These are phyloP conservation scores for Andrena trimmerana DNA, from an alignment of 2,888 invertebrate species.

Conservation along the genomic window DNA sequence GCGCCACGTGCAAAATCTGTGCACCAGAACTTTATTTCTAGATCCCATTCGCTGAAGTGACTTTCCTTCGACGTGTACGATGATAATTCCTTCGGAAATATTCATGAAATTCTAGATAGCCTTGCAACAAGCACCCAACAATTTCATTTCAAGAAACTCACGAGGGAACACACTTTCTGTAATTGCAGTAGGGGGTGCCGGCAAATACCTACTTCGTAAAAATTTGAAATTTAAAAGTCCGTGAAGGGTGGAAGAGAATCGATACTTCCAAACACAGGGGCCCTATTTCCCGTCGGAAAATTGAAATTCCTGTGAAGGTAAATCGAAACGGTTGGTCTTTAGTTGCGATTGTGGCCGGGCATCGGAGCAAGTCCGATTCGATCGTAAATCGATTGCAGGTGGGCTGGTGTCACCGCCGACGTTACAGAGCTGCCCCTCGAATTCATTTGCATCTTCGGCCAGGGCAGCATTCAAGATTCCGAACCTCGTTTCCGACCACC, in stretches of 20 bases:
- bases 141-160: too few species aligned
- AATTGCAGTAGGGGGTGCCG: too few species aligned
- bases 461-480: constrained; percentile 32
- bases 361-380: constrained; percentile 33
- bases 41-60: neutral
- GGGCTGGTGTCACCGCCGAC: constrained; percentile 11
- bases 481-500: constrained; percentile 40
- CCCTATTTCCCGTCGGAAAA: neutral
- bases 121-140: neutral
- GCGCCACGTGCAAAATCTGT: neutral
- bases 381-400: constrained; percentile 51
- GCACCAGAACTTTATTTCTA: neutral
- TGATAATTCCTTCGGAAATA: constrained; percentile 18
- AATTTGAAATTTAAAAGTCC: neutral
- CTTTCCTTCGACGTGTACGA: neutral
- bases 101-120: neutral
- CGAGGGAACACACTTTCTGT: too few species aligned
- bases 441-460: constrained; percentile 57
- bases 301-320: constrained; percentile 14
- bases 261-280: neutral
- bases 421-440: constrained; percentile 34
- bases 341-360: constrained; percentile 35
- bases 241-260: neutral
- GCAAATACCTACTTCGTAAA: too few species aligned
- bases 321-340: constrained; percentile 44